Evolutionary conservation across 2,797 vertebrate genomes (phyloP), one percentile per base, ranked within the genome.

Genomic region (Malurus splendens): DNA sequence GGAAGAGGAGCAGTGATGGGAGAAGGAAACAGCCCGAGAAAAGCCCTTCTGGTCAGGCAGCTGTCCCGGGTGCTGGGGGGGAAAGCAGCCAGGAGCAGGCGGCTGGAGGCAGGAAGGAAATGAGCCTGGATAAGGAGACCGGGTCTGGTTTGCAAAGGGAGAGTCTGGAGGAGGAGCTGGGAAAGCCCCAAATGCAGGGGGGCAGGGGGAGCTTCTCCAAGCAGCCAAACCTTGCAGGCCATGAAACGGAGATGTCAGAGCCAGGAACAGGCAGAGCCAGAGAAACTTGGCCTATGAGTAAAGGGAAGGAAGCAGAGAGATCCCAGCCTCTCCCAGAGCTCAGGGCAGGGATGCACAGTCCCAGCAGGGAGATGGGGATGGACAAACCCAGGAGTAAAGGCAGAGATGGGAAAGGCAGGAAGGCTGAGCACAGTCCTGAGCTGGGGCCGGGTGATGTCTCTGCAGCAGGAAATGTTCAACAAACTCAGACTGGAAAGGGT

Each of bases 1-100:
- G 95, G 20, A 97, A 97, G 42, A 96, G 94, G 62, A 28, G 90
- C 30, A 95, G 90, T 6, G 90, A 95, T 10, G 91, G 95, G 24
- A 94, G 70, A 4, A 91, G 88, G 8, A 93, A 87, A 18, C 28
- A 67, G 7, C 1, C 32, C 8, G 93, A 77, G 1, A 57, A 5
- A 7, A 36, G 61, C 15, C 55, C 42, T 33, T 19, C 1, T 2
- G 80, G 76, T 25, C 52, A 42, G 72, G 50, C 62, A 10, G 39
- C 81, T 73, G 51, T 23, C 56, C 51, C 14, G 59, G 94, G 42
- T 30, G 44, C 55, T 14, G 71, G 38, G 18, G 48, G 78, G 51
- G 73, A 64, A 6, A 7, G 6, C 23, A 61, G 41, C 39, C 57
- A 9, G 42, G 82, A 76, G 36, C 59, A 76, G 48, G 89, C 23